A percentile compares a stretch with the other conserved stretches of the same genome.
Evolutionary conservation across 2,888 invertebrate species (phyloP).

Genomic region (Aphrophora alni): DNA sequence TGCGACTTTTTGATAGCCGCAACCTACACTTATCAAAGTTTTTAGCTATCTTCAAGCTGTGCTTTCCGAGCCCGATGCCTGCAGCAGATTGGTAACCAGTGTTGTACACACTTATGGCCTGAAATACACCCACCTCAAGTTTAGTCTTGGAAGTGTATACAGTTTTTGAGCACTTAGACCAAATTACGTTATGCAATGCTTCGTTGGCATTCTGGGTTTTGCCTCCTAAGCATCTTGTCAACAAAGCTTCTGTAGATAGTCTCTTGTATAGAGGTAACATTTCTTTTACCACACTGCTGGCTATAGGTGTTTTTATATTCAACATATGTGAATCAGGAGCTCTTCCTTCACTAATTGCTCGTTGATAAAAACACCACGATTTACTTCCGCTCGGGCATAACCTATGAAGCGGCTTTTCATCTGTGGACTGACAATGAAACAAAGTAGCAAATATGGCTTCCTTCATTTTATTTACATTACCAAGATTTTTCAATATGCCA

Average conservation of each 20-base stretch:
- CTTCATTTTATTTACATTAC: conserved; percentile 3
- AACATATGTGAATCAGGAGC: too few species aligned
- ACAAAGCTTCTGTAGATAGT: not conserved
- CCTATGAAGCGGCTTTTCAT: too few species aligned
- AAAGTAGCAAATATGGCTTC: not conserved
- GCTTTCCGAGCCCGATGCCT: not conserved
- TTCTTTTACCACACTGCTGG: not conserved
- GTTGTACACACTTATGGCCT: conserved; percentile 4
- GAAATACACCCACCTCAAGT: not conserved
- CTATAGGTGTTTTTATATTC: too few species aligned
- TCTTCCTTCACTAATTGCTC: too few species aligned
- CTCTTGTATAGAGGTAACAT: conserved; percentile 13
- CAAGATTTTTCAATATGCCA: not conserved
- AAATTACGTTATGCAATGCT: not conserved
- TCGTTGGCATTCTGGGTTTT: conserved; percentile 16
- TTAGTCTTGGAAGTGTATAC: not conserved
- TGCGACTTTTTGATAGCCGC: conserved; percentile 2
- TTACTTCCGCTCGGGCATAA: too few species aligned
- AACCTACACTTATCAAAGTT: not conserved
- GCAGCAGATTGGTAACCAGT: conserved; percentile 7
- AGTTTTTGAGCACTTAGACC: conserved; percentile 1
- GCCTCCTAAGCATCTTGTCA: not conserved
- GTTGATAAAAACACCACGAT: too few species aligned
- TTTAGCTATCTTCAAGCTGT: not conserved
- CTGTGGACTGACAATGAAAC: too few species aligned